Percentiles rank a stretch among this genome's conserved stretches.
These are phyloP conservation scores for Sarcophaga subvicina DNA, from an alignment of 2,888 invertebrate genomes.

Conservation along the genomic window DNA sequence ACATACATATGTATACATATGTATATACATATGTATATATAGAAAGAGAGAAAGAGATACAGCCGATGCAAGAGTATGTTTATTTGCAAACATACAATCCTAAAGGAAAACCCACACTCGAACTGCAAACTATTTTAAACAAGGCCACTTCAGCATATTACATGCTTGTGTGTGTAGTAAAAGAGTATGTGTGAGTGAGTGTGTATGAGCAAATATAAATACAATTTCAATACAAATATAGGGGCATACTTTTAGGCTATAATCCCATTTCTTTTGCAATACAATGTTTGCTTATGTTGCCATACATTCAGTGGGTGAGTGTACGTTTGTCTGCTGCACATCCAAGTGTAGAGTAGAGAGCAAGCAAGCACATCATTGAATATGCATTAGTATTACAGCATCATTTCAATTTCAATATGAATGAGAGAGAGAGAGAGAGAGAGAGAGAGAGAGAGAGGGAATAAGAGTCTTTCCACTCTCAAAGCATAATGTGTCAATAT, in stretches of 20 bases:
- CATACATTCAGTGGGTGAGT: background rate
- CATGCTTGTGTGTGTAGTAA: background rate
- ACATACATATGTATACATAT: background rate
- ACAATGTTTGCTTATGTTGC: slow-evolving; percentile 28
- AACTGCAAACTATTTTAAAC: background rate
- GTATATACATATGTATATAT: background rate
- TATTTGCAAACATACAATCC: too few species aligned
- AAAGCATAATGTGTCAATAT: background rate
- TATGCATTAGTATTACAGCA: slow-evolving; percentile 29
- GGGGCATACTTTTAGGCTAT: slow-evolving; percentile 52
- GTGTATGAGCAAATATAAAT: slow-evolving; percentile 32
- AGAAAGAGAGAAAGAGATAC: background rate
- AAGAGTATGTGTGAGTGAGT: background rate
- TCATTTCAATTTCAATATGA: background rate
- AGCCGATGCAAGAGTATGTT: too few species aligned
- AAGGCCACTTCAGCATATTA: background rate
- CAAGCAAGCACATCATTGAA: slow-evolving; percentile 41
- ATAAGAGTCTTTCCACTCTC: background rate
- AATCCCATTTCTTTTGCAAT: slow-evolving; percentile 48
- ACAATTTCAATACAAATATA: slow-evolving; percentile 45
- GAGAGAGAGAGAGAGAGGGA: too few species aligned
- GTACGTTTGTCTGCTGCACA: slow-evolving; percentile 6
- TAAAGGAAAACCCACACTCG: background rate
- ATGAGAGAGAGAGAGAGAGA: too few species aligned
- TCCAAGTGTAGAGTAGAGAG: background rate